A percentile compares a stretch with the other conserved stretches of the same genome.
Evolutionary conservation across 2,113 vertebrate species (phyloP).

Genomic region (Pygoscelis adeliae): DNA sequence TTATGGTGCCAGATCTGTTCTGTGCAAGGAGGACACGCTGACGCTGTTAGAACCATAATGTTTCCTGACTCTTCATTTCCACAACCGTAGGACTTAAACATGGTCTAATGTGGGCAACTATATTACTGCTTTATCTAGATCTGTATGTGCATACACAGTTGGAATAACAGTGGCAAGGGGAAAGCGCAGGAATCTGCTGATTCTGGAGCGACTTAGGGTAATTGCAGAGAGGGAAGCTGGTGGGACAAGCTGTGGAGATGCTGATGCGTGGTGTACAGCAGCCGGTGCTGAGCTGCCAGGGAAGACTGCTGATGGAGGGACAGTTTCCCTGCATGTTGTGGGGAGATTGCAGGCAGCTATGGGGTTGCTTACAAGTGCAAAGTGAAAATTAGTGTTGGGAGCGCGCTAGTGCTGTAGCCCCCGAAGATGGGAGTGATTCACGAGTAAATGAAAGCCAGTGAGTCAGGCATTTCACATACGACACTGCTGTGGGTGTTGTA

Average conservation of each 20-base stretch:
- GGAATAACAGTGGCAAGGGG: background rate
- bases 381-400: background rate
- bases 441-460: fast-evolving
- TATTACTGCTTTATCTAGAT: background rate
- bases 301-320: background rate
- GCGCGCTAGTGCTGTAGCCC: background rate
- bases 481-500: background rate
- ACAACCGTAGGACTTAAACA: background rate
- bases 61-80: background rate
- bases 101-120: no score
- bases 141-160: fast-evolving
- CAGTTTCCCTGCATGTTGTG: fast-evolving
- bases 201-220: fast-evolving
- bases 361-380: background rate
- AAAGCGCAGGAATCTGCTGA: background rate
- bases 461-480: fast-evolving
- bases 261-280: fast-evolving
- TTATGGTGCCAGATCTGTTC: background rate
- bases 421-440: fast-evolving
- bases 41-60: background rate
- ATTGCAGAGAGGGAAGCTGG: background rate
- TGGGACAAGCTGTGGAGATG: background rate
- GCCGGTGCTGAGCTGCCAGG: background rate
- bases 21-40: background rate
- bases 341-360: background rate